These are phyloP conservation scores for Zhuqinia jingwanae DNA, from an alignment of 2,888 invertebrate genomes.

Conservation along the genomic window DNA sequence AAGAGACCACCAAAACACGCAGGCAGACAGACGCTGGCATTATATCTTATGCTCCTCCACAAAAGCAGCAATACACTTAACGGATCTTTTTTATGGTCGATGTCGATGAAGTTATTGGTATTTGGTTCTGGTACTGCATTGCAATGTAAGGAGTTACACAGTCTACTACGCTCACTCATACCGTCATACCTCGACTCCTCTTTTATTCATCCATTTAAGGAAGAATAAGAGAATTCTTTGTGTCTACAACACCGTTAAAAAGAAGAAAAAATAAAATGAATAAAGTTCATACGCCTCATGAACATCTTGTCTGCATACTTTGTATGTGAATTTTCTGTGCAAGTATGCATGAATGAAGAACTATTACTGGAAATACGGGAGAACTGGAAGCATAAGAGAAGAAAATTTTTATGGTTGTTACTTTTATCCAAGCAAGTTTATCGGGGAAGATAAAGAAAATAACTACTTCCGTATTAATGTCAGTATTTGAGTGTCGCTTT, in stretches of 20 bases:
- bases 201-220: not conserved
- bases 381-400: not conserved
- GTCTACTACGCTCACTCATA: not conserved
- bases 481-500: no score
- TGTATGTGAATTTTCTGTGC: not conserved
- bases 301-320: conserved; percentile 6
- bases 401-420: conserved; percentile 1
- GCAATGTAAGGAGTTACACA: not conserved
- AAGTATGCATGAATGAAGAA: conserved; percentile 31
- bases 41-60: no score
- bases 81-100: not conserved
- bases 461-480: no score
- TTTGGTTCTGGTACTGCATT: not conserved
- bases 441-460: no score
- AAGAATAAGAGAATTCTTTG: not conserved
- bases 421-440: no score
- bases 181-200: not conserved
- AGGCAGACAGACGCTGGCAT: not conserved
- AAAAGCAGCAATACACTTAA: no score
- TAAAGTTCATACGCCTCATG: not conserved
- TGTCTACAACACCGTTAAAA: not conserved
- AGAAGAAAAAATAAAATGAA: conserved; percentile 27
- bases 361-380: not conserved
- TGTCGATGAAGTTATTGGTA: conserved; percentile 21
- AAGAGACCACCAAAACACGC: not conserved